Conservation (phyloP, 2,113 vertebrate species). For the Rhadina sibilatrix region DNA sequence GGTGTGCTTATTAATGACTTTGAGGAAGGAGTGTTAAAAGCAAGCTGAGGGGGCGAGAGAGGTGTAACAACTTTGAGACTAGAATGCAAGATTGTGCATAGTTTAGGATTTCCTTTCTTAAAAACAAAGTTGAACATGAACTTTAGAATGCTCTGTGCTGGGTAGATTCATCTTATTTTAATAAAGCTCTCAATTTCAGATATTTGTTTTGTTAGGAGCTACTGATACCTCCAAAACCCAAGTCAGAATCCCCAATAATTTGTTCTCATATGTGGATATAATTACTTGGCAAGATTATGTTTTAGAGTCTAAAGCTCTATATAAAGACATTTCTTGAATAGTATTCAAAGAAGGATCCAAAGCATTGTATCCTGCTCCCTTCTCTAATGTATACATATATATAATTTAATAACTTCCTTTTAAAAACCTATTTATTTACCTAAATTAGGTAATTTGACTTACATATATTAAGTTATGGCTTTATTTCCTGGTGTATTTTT, state of each 20-base stretch:
- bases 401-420: conserved; percentile 10
- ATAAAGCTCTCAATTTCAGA: neutral
- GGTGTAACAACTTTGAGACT: neutral
- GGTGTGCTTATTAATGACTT: neutral
- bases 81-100: neutral
- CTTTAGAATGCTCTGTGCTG: neutral
- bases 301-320: neutral
- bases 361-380: neutral
- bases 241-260: neutral
- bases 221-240: neutral
- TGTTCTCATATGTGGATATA: neutral
- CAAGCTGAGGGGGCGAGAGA: neutral
- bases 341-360: neutral
- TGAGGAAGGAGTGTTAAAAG: neutral
- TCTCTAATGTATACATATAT: neutral
- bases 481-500: conserved; percentile 44
- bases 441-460: conserved; percentile 29
- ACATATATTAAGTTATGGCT: conserved; percentile 38
- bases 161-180: neutral
- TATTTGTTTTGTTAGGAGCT: neutral
- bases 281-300: neutral
- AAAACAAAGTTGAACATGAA: neutral
- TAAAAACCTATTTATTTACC: conserved; percentile 21
- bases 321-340: neutral
- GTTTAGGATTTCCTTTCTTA: neutral